Evolutionary conservation across 2,113 vertebrate species (phyloP), one percentile per base, ranked within the genome.

Genomic region (Paramisgurnus dabryanus): DNA sequence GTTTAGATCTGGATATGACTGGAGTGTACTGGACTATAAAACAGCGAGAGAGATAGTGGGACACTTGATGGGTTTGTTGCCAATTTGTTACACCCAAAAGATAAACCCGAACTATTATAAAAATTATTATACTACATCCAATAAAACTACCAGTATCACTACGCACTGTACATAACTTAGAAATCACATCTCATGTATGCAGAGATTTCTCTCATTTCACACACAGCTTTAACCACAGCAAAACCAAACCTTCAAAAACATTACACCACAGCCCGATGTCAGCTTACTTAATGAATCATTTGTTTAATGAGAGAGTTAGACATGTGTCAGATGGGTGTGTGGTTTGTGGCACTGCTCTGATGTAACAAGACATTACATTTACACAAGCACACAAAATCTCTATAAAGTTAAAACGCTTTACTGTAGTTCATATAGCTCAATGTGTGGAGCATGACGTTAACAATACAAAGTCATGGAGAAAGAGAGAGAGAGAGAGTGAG

Each of bases 291-390:
- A 47, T 76, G 73, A 76, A 76, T 76, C 43, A 76, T 76, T 76
- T 49, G 60, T 45, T 0, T 50, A 64, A 76, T 76, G 22, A 76
- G 58, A 34, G 43, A 64, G 18, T 60, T 12, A 43, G 18, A 76
- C 60, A 63, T 75, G 73, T 76, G 73, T 76, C 60, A 64, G 73
- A 64, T n/a, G 73, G 60, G 58, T 39, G 41, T 76, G 73, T 39
- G 73, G 60, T 76, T 76, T 22, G 15, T 13, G 13, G 15, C 13
- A 1, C 13, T 12, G 3, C 4, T 55, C 61, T 55, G 74, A 77
- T 55, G 47, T 66, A 77, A 66, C 43, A 45, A 27, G 47, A 55
- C 47, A 40, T 65, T 66, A 66, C 50, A 65, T 22, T 58, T 50
- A 27, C 17, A 39, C 27, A 77, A 66, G 63, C 43, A 10, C 47